Base-by-base conservation (phyloP, 64 coral and sea anemone species). In the Trachythela sp. region DNA sequence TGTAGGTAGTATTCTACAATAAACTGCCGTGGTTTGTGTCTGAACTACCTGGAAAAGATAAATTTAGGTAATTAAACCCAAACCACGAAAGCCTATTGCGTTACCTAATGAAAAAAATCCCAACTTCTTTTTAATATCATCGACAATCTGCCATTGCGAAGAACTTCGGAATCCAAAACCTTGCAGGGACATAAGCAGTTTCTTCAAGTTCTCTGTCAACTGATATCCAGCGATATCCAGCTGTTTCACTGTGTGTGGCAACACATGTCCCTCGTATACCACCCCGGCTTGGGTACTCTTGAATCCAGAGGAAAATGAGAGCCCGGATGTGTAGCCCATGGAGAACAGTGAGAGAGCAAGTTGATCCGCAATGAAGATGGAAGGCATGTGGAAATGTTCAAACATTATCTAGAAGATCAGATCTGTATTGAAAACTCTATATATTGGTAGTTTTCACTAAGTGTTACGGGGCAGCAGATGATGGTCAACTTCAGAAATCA, bases 61-160 rank as follows among this genome's bases (percentile, higher is more conserved):
- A n/a, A n/a, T n/a, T n/a, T n/a, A n/a, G n/a, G n/a, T n/a, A n/a
- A n/a, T n/a, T n/a, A n/a, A n/a, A n/a, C n/a, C n/a, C n/a, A n/a
- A n/a, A n/a, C n/a, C n/a, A n/a, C n/a, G n/a, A n/a, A n/a, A 31
- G 5, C 35, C 33, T 15, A 0, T 0, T 37, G 7, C 84, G 54
- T 86, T 89, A 93, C 96, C 96, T 95, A 93, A 83, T 20, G 96
- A 86, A 39, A 99, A 88, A 90, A 90, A 99, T 22, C 88, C 88
- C 86, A 93, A 33, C 0, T 36, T 95, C 60, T 95, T 91, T 64
- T 99, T 99, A 72, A 99, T 99, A 33, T 90, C 83, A 88, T 99
- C 94, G 14, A 99, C 96, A 93, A 99, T 94, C 52, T 99, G 93
- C 96, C 96, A 99, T 22, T 93, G 93, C 48, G 96, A 99, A 33